A percentile compares a stretch with the other conserved stretches of the same genome.
These are phyloP conservation scores for Andricus grossulariae DNA, from an alignment of 1,140 invertebrate species.

Conservation along the genomic window DNA sequence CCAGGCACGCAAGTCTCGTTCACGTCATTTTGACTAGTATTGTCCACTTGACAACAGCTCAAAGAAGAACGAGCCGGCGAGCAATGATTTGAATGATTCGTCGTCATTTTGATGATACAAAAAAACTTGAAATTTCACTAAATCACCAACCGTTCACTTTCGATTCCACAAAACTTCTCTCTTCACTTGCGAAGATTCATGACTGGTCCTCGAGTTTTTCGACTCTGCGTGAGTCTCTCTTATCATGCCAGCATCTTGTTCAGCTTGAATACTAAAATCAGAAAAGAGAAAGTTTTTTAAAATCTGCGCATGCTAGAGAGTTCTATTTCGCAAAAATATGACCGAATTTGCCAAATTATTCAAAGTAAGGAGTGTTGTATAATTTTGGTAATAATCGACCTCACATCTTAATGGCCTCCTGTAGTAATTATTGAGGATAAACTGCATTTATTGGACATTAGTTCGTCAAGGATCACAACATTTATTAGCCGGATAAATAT, in stretches of 20 bases:
- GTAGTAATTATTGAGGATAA: no score
- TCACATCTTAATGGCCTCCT: no score
- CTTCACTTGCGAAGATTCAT: constrained; percentile 29
- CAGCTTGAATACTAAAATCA: background rate
- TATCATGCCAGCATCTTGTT: constrained; percentile 22
- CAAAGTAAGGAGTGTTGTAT: background rate
- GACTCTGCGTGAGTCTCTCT: background rate
- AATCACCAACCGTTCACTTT: constrained; percentile 33
- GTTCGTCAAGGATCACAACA: no score
- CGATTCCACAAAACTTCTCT: constrained; percentile 5
- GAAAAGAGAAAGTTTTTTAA: constrained; percentile 23
- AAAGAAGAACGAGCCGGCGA: constrained; percentile 63
- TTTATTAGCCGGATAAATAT: no score
- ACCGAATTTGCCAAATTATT: background rate
- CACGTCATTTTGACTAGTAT: constrained; percentile 61
- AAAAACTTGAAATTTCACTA: background rate
- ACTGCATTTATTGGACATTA: no score
- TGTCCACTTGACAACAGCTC: constrained; percentile 64
- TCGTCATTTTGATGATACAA: constrained; percentile 52
- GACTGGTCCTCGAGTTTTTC: background rate
- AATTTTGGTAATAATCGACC: no score
- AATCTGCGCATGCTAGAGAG: background rate
- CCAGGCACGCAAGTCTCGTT: constrained; percentile 52
- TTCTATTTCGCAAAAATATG: background rate
- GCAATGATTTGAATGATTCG: constrained; percentile 54